phyloP scores from a whole-genome alignment of 64 coral and sea anemone genomes.

The Stichodactyla mertensii region DNA sequence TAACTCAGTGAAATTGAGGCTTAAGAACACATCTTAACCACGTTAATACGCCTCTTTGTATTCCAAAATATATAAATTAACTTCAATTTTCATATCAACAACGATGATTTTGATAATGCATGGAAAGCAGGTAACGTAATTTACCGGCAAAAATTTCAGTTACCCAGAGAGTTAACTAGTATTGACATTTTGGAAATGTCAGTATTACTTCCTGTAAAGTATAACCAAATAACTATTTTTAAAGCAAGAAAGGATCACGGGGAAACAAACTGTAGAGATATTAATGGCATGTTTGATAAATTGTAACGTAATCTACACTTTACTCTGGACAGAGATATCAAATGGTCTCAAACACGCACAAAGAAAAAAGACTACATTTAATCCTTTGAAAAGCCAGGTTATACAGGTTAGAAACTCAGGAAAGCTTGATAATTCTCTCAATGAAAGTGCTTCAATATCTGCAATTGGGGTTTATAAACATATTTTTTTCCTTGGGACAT shows the following conservation, averaged over 20 bases:
- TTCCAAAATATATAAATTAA: not conserved
- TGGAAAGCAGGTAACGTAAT: not conserved
- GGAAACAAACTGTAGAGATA: not conserved
- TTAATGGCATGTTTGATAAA: not conserved
- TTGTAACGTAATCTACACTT: slow-evolving; percentile 1
- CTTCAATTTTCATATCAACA: not conserved
- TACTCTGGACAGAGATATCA: not conserved
- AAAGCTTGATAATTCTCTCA: not conserved
- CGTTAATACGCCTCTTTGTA: not conserved
- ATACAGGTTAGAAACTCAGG: not conserved
- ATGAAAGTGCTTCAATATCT: slow-evolving; percentile 2
- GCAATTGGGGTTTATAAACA: slow-evolving; percentile 10
- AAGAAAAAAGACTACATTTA: not conserved
- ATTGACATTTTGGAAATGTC: not conserved
- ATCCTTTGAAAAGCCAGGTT: not conserved
- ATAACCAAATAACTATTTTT: not conserved
- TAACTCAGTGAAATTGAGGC: not conserved
- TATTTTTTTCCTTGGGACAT: not conserved
- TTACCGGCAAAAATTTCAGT: not conserved
- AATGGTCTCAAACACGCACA: not conserved
- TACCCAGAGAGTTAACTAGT: not conserved
- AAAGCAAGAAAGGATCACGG: not conserved
- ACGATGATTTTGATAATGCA: not conserved
- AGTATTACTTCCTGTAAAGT: not conserved
- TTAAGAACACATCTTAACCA: not conserved